Percentiles rank a stretch among this genome's conserved stretches.
These are phyloP conservation scores for Liparis tanakae DNA, from an alignment of 2,797 vertebrate species.

Conservation along the genomic window DNA sequence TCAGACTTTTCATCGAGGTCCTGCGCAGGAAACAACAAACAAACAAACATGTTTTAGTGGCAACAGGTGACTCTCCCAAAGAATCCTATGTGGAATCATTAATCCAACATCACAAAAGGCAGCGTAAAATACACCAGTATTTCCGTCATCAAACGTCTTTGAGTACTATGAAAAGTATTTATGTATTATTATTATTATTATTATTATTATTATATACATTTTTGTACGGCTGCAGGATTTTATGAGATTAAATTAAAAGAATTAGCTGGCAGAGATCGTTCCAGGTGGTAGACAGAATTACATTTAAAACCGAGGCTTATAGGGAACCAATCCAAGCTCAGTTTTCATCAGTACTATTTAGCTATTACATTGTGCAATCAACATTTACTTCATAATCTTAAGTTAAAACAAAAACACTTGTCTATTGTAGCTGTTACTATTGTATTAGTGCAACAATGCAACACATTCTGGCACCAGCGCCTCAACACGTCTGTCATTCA, in stretches of 20 bases:
- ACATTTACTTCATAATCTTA: not conserved
- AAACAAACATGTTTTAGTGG: constrained; percentile 2
- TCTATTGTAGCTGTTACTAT: not conserved
- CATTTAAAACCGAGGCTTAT: too few relatives aligned
- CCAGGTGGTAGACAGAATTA: too few relatives aligned
- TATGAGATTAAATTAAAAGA: not conserved
- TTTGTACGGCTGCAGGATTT: not conserved
- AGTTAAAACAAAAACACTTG: not conserved
- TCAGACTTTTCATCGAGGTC: constrained; percentile 85
- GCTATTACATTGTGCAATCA: not conserved
- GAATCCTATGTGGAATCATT: not conserved
- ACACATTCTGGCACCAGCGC: not conserved
- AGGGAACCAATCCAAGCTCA: not conserved
- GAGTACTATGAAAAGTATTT: too few relatives aligned
- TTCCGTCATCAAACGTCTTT: too few relatives aligned
- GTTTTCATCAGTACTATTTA: not conserved
- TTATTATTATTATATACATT: too few relatives aligned
- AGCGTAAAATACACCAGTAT: not conserved
- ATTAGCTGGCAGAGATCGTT: not conserved
- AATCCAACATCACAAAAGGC: not conserved
- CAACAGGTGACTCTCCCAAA: not conserved
- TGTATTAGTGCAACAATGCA: not conserved
- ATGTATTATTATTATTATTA: too few relatives aligned
- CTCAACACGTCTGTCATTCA: not conserved
- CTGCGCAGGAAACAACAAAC: constrained; percentile 75